phyloP scores from a whole-genome alignment of 2,113 vertebrate genomes.

The Microtus pennsylvanicus region DNA sequence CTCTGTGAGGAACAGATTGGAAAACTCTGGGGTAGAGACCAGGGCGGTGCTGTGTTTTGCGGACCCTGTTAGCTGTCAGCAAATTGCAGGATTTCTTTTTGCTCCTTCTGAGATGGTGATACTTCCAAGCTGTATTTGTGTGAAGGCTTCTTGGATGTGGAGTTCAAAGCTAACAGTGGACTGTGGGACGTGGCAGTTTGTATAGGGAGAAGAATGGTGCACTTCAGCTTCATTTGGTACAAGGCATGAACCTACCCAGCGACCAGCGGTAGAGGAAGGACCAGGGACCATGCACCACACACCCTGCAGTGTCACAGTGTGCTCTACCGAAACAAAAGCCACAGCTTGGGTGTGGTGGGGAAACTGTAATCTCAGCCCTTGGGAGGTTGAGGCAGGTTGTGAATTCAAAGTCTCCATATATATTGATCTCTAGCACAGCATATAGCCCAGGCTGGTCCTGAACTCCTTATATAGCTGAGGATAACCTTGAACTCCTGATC shows the following conservation, averaged over 20 bases:
- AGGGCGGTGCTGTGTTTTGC: not conserved
- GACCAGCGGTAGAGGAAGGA: not conserved
- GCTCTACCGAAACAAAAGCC: not conserved
- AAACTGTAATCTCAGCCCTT: not conserved
- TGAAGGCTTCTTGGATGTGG: not conserved
- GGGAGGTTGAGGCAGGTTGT: not conserved
- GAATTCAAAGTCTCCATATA: not conserved
- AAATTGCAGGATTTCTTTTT: not conserved
- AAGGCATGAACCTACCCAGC: not conserved
- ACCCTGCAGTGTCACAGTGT: fast-evolving
- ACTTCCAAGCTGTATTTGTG: not conserved
- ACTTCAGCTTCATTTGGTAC: not conserved
- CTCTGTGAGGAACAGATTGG: not conserved
- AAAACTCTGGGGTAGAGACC: not conserved
- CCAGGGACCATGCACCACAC: fast-evolving
- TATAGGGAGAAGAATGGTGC: not conserved
- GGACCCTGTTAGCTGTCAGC: not conserved
- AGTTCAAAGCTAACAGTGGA: not conserved
- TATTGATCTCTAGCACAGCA: not conserved
- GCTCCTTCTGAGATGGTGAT: not conserved
- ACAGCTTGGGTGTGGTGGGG: not conserved
- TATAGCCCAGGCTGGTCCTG: not conserved
- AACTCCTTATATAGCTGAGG: not conserved
- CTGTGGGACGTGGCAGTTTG: not conserved
- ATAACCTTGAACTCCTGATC: not conserved